These are phyloP conservation scores for Montifringilla adamsi DNA, from an alignment of 2,113 vertebrate species.

Conservation along the genomic window DNA sequence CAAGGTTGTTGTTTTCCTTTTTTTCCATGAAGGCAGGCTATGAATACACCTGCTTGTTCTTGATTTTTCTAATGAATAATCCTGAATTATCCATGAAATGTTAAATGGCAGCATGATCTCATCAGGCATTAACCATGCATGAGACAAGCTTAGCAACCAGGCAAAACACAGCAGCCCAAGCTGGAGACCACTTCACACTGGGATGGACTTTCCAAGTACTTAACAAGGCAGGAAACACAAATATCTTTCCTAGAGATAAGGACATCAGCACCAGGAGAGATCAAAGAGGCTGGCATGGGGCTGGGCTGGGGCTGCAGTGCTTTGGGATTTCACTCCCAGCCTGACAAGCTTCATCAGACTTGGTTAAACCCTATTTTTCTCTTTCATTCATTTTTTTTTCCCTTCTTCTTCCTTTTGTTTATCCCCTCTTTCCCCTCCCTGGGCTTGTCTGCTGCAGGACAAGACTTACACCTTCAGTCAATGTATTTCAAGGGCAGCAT, in stretches of 20 bases:
- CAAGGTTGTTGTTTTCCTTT: background rate
- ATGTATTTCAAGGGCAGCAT: background rate
- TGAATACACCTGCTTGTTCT: slow-evolving; percentile 36
- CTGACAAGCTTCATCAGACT: background rate
- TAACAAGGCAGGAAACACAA: slow-evolving; percentile 5
- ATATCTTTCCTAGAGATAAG: slow-evolving; percentile 15
- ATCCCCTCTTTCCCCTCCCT: background rate
- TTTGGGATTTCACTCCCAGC: background rate
- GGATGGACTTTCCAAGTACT: background rate
- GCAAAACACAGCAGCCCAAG: slow-evolving; percentile 55
- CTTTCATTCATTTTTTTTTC: background rate
- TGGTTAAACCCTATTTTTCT: background rate
- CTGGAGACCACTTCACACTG: background rate
- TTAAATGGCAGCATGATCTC: slow-evolving; percentile 65
- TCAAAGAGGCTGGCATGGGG: background rate
- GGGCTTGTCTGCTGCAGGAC: background rate
- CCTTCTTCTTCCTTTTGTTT: background rate
- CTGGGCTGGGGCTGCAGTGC: background rate
- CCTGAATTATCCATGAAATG: slow-evolving; percentile 56
- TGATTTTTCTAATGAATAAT: slow-evolving; percentile 59
- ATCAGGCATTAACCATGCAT: slow-evolving; percentile 49
- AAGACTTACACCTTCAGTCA: background rate
- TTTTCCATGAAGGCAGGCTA: background rate
- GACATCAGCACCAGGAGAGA: slow-evolving; percentile 29
- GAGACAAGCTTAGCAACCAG: slow-evolving; percentile 71